Conservation (phyloP, 2,113 vertebrate species). For the Sinocyclocheilus grahami region DNA sequence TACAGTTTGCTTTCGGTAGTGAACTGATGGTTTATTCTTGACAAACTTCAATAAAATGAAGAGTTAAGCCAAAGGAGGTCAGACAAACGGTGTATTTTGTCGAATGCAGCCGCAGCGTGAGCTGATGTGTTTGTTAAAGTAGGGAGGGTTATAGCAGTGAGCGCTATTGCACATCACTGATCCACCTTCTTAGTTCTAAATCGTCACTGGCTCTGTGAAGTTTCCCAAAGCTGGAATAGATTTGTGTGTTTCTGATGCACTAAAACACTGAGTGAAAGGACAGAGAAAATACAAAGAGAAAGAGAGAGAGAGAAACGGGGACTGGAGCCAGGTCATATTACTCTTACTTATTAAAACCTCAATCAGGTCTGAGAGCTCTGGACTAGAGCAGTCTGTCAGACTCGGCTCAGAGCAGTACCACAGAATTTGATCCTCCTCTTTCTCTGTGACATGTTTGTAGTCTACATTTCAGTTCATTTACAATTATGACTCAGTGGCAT, state of each 20-base stretch:
- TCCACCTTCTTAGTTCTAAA: slow-evolving; percentile 47
- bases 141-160: slow-evolving; percentile 48
- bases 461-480: slow-evolving; percentile 34
- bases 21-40: not conserved
- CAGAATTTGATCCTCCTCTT: slow-evolving; percentile 50
- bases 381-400: slow-evolving; percentile 46
- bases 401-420: slow-evolving; percentile 27
- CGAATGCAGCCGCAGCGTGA: not conserved
- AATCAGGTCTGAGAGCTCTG: slow-evolving; percentile 59
- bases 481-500: slow-evolving; percentile 24
- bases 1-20: slow-evolving; percentile 12
- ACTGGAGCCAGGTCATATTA: slow-evolving; percentile 59
- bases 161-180: slow-evolving; percentile 53
- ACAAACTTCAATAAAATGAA: slow-evolving; percentile 26
- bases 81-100: slow-evolving; percentile 20
- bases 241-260: slow-evolving; percentile 53
- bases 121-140: slow-evolving; percentile 45
- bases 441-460: slow-evolving; percentile 46
- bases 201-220: slow-evolving; percentile 48
- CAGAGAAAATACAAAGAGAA: slow-evolving; percentile 34
- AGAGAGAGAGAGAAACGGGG: slow-evolving; percentile 39
- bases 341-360: slow-evolving; percentile 59
- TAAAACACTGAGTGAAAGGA: slow-evolving; percentile 40
- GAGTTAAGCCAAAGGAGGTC: not conserved
- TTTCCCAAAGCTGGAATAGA: slow-evolving; percentile 57